Conservation (phyloP, 1,140 invertebrate genomes). For the Geopemphigus sp. region DNA sequence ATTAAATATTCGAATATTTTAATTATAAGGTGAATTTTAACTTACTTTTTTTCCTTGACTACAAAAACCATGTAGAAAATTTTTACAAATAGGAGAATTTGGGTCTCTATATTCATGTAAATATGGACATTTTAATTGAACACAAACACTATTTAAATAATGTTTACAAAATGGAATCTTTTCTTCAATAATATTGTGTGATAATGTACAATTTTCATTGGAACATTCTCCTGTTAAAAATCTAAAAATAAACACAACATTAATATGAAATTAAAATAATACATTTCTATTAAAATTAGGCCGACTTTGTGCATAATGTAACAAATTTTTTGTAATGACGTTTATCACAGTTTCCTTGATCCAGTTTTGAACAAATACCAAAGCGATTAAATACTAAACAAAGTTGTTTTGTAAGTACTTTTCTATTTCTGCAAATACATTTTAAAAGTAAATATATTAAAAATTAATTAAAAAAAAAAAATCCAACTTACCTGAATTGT, state of each 20-base stretch:
- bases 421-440: conserved; percentile 40
- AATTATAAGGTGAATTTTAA: neutral
- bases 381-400: conserved; percentile 39
- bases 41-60: conserved; percentile 33
- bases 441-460: neutral
- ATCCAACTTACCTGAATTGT: neutral
- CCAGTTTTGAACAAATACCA: conserved; percentile 8
- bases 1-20: neutral
- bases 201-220: conserved; percentile 32
- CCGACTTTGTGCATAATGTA: conserved; percentile 33
- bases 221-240: conserved; percentile 19
- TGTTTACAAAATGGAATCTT: conserved; percentile 45
- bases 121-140: conserved; percentile 37
- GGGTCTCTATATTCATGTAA: conserved; percentile 41
- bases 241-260: conserved; percentile 1
- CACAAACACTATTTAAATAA: conserved; percentile 45
- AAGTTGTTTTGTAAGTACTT: conserved; percentile 27
- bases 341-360: conserved; percentile 44
- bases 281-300: neutral
- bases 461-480: neutral
- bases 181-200: conserved; percentile 36
- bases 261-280: neutral
- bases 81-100: conserved; percentile 34
- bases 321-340: conserved; percentile 41
- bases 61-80: conserved; percentile 33